Evolutionary conservation across 2,888 invertebrate species (phyloP), one percentile per base, ranked within the genome.

Genomic region (Leucophenga montana): DNA sequence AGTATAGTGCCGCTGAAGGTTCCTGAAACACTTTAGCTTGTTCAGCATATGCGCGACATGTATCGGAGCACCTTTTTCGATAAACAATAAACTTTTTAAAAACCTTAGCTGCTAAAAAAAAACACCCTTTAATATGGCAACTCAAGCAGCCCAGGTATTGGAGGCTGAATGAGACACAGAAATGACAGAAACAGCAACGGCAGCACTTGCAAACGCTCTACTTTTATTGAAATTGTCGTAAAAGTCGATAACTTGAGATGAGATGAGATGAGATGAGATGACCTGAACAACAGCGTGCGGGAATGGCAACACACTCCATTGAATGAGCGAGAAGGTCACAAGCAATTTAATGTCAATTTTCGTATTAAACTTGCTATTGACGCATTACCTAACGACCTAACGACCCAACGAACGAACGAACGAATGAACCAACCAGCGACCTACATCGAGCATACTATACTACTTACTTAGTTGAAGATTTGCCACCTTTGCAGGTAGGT

Each of bases 301-400:
- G 72, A 16, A 31, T 8, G 73, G 71, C 66, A 44, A 53, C 18
- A 22, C 71, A 59, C 16, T 54, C 57, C 69, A 44, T 56, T n/a
- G 18, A 44, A 9, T 57, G 59, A 33, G 33, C 31, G 11, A 27
- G 71, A 75, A 79, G 81, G 84, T 83, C 84, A 83, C 75, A 84
- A 82, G 84, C 83, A 84, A 84, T 84, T 81, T 81, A 82, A 84
- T 81, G 83, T 81, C 81, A 84, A 84, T 81, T 84, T 84, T 76
- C 75, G 79, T 84, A 81, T 81, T 80, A 84, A 83, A 77, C 79
- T 78, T 79, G 84, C 77, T 75, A 78, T 71, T 50, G 18, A 20
- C 66, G 18, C n/a, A 53, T 16, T n/a, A 18, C n/a, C 16, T 14
- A 22, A 18, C 46, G 46, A n/a, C n/a, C n/a, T n/a, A n/a, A n/a